Conservation (phyloP, 2,888 invertebrate genomes). For the Sipha maydis region DNA sequence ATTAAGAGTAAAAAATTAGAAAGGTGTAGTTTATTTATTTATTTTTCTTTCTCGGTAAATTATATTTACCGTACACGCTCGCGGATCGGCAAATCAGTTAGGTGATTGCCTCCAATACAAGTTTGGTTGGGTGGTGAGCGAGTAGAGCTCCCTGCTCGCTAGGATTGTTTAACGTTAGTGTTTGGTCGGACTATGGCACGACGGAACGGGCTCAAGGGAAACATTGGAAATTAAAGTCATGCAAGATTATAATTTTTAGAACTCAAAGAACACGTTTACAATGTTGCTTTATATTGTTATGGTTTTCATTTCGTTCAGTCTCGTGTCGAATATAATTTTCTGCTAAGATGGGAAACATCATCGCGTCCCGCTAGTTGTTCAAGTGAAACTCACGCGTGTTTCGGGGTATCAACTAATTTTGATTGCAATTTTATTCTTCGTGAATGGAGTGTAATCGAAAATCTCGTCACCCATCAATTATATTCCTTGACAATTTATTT, state of each 20-base stretch:
- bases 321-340: not conserved
- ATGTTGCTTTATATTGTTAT: too few species aligned
- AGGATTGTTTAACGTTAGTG: not conserved
- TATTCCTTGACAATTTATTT: too few species aligned
- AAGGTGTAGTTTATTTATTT: conserved; percentile 34
- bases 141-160: not conserved
- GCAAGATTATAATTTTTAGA: conserved; percentile 33
- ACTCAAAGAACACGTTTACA: not conserved
- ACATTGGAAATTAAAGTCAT: conserved; percentile 24
- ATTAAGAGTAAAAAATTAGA: not conserved
- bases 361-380: too few species aligned
- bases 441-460: not conserved
- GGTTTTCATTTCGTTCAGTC: too few species aligned
- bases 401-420: not conserved
- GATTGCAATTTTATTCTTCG: not conserved
- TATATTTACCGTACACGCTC: not conserved
- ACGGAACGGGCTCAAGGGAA: not conserved
- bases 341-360: not conserved
- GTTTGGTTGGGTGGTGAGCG: not conserved
- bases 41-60: not conserved
- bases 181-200: not conserved
- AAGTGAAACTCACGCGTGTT: not conserved
- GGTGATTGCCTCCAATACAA: not conserved
- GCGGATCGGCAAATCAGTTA: not conserved
- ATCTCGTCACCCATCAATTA: too few species aligned